Conservation (phyloP, 2,888 invertebrate species). For the Metalampra italica region DNA sequence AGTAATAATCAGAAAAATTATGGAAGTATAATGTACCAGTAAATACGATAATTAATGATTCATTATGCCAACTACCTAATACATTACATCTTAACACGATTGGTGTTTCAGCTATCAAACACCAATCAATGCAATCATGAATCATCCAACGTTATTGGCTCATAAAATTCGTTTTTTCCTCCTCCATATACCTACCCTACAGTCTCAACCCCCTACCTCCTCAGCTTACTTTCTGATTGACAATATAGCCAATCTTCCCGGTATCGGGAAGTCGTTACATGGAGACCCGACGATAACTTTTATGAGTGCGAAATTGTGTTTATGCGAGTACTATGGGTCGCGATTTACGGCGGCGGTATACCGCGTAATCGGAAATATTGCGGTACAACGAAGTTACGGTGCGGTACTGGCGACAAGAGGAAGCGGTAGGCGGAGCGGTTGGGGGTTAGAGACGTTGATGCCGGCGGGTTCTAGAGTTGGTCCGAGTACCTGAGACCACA, state of each 20-base stretch:
- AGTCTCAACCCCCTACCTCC: neutral
- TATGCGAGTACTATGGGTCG: slow-evolving; percentile 52
- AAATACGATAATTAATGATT: no score
- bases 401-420: slow-evolving; percentile 16
- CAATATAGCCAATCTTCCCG: slow-evolving; percentile 8
- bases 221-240: slow-evolving; percentile 5
- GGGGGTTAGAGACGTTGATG: neutral
- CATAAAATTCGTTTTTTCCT: neutral
- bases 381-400: slow-evolving; percentile 51
- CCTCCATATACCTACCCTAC: no score
- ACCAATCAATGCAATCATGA: neutral
- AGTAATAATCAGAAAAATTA: no score
- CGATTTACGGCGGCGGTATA: slow-evolving; percentile 41
- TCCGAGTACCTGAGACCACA: no score
- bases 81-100: no score
- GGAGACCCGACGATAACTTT: slow-evolving; percentile 65
- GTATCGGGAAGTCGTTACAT: slow-evolving; percentile 16
- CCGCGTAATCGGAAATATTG: slow-evolving; percentile 70
- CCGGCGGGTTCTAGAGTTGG: no score
- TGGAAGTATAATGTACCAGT: no score
- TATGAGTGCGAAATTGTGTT: slow-evolving; percentile 76
- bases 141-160: slow-evolving; percentile 1
- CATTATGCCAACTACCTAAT: no score
- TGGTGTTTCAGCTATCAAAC: no score
- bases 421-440: slow-evolving; percentile 9